Base-by-base conservation (phyloP, 2,888 invertebrate genomes). In the Ichneumoninae sp. region DNA sequence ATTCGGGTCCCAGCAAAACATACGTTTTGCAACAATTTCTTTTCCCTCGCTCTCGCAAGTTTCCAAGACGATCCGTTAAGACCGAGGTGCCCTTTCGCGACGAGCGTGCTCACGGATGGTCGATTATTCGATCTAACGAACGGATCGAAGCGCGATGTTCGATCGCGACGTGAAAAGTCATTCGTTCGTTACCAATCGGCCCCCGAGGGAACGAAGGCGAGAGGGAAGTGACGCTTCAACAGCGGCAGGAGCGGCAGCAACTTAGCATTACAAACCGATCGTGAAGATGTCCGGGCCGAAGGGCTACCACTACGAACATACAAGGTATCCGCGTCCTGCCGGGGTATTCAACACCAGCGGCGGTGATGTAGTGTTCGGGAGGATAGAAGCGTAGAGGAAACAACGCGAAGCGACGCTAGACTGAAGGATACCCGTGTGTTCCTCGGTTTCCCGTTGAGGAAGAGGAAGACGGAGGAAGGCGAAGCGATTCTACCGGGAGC, bases 311-410 rank as follows among this genome's bases (percentile, higher is more conserved):
- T 80, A 62, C 77, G 82, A 80, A 75, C 79, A 47, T 87, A 86
- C 88, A 87, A 88, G 89, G 85, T 88, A 89, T 89, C 88, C 85
- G 83, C 87, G 88, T 89, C 88, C 80, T 65, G 68, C 66, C 44
- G 44, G 13, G 52, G 74, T n/a, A 70, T 54, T 50, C 70, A 62
- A 80, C 83, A 87, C 86, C 89, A 84, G 89, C 87, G 87, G 87
- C 88, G 82, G 87, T 90, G 90, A 90, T 90, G 89, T 87, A 89
- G 90, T 88, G 88, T 87, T 88, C 85, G 86, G 87, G 84, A 85
- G 83, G 87, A 87, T 57, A 74, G 72, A 83, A 70, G 69, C 52
- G 81, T 71, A 68, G 60, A 68, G 72, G 65, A 62, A 79, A 65
- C 69, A 79, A 83, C 79, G 83, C 36, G 75, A 70, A 65, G 57